Evolutionary conservation across 1,140 invertebrate species (phyloP).

Genomic region (Tribolium madens): DNA sequence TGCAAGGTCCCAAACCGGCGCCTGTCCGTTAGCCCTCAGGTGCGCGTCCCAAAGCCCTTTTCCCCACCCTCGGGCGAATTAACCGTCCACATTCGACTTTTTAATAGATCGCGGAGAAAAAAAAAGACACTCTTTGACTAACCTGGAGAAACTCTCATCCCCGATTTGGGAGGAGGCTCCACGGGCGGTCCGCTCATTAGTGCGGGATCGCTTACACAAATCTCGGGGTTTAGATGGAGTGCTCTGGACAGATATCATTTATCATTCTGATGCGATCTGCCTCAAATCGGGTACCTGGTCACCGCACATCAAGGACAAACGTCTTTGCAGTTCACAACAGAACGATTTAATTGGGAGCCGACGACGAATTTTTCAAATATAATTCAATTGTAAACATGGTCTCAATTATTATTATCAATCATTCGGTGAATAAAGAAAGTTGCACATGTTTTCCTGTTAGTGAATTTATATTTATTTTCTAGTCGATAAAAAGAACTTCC

Average conservation of each 20-base stretch:
- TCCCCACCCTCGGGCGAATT: constrained; percentile 31
- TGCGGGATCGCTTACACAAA: constrained; percentile 47
- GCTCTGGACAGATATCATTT: constrained; percentile 55
- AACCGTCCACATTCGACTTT: constrained; percentile 44
- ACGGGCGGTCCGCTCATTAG: constrained; percentile 51
- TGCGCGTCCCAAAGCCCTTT: constrained; percentile 32
- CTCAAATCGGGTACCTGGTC: constrained; percentile 42
- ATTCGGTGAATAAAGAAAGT: neutral
- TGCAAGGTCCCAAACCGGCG: constrained; percentile 45
- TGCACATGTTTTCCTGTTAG: neutral
- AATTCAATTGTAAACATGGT: neutral
- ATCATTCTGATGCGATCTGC: constrained; percentile 49
- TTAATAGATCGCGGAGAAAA: constrained; percentile 33
- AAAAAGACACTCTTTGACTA: neutral
- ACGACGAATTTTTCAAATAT: neutral
- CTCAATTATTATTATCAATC: neutral
- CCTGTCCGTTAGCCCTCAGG: constrained; percentile 52
- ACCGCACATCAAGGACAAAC: constrained; percentile 40
- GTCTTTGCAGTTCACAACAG: neutral
- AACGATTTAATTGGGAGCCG: neutral
- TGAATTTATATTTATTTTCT: neutral
- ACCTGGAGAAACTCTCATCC: neutral
- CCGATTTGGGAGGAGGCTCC: neutral
- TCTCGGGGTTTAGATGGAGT: constrained; percentile 53
- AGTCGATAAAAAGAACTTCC: too few species aligned